These are phyloP conservation scores for Chlamydotis undulata DNA, from an alignment of 2,113 vertebrate species.

Conservation along the genomic window DNA sequence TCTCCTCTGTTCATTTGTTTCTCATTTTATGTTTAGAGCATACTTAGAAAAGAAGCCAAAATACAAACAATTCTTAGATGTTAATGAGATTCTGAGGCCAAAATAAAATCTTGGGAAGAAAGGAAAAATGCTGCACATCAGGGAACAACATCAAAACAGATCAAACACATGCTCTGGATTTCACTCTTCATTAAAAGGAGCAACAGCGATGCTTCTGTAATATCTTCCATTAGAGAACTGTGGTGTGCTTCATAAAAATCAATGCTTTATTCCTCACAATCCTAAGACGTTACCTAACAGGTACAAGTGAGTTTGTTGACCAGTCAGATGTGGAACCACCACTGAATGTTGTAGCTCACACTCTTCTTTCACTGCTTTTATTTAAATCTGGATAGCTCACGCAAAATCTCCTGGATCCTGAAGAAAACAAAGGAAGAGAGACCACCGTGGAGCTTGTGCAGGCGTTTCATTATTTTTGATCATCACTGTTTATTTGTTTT, in stretches of 20 bases:
- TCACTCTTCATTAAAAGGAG: background rate
- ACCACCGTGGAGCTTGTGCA: background rate
- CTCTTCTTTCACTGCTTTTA: background rate
- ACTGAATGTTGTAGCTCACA: background rate
- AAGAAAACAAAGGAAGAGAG: background rate
- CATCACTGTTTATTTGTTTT: background rate
- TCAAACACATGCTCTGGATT: background rate
- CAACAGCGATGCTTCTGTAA: background rate
- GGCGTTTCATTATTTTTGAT: background rate
- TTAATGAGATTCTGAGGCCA: slow-evolving; percentile 58
- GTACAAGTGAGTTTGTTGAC: background rate
- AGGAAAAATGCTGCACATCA: background rate
- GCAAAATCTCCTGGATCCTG: background rate
- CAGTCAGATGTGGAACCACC: background rate
- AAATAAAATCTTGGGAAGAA: slow-evolving; percentile 44
- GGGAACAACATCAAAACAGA: slow-evolving; percentile 33
- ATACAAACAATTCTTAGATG: slow-evolving; percentile 28
- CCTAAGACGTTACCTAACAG: background rate
- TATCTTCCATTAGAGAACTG: background rate
- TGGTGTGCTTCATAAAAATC: background rate
- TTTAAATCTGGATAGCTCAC: background rate
- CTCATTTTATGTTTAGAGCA: slow-evolving; percentile 12
- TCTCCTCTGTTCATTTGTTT: slow-evolving; percentile 48
- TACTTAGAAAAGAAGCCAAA: slow-evolving; percentile 46
- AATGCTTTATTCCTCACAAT: background rate